These are phyloP conservation scores for Atethmia centrago DNA, from an alignment of 2,888 invertebrate genomes.

Conservation along the genomic window DNA sequence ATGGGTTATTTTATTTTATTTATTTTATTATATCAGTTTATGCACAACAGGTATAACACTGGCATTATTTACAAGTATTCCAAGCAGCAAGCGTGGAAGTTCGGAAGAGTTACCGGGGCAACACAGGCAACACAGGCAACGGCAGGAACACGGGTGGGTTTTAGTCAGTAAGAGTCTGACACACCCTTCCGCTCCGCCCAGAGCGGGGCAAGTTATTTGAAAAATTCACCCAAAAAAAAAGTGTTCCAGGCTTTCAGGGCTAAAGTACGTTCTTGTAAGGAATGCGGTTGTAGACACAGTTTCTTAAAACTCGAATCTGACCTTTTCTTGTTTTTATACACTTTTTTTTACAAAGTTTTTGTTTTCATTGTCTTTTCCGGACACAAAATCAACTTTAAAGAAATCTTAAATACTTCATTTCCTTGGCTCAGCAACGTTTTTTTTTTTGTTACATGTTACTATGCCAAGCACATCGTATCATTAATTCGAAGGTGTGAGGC, in stretches of 20 bases:
- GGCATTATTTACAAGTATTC: background rate
- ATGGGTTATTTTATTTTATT: too few species aligned
- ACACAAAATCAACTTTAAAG: background rate
- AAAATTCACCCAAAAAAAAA: too few species aligned
- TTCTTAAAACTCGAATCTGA: background rate
- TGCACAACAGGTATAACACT: too few species aligned
- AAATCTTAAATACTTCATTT: background rate
- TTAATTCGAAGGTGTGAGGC: background rate
- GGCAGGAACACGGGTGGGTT: too few species aligned
- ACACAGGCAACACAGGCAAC: too few species aligned
- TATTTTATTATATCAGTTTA: background rate
- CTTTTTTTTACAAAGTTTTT: background rate
- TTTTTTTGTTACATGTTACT: background rate
- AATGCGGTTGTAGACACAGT: background rate
- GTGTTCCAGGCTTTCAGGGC: background rate
- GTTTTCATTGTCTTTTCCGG: background rate
- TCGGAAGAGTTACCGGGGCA: too few species aligned
- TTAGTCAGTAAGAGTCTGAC: too few species aligned
- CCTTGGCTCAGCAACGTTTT: background rate
- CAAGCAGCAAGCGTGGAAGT: too few species aligned
- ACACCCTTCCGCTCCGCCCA: too few species aligned
- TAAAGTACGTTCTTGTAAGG: background rate
- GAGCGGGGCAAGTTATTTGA: too few species aligned
- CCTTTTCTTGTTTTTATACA: background rate
- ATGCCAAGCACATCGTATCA: background rate